These are phyloP conservation scores for Puma concolor DNA, from an alignment of 2,113 vertebrate genomes.

Conservation along the genomic window DNA sequence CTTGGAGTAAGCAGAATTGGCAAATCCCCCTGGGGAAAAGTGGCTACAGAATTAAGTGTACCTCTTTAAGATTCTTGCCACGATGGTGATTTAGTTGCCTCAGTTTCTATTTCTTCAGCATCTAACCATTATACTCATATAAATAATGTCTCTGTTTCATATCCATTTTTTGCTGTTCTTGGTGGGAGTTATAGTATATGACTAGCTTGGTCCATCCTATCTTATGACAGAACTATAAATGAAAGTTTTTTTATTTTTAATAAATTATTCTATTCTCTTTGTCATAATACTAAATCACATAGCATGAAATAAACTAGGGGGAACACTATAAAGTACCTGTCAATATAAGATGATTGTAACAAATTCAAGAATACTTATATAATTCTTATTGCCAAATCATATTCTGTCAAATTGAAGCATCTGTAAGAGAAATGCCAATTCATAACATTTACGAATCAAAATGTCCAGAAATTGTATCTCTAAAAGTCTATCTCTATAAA, in stretches of 20 bases:
- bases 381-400: not conserved
- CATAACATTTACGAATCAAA: not conserved
- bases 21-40: not conserved
- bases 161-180: not conserved
- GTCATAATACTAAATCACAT: not conserved
- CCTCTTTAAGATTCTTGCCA: not conserved
- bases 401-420: not conserved
- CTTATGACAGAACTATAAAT: not conserved
- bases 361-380: not conserved
- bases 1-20: not conserved
- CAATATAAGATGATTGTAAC: not conserved
- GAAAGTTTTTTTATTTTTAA: not conserved
- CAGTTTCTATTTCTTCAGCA: not conserved
- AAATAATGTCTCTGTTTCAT: not conserved
- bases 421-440: not conserved
- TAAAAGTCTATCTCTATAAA: not conserved
- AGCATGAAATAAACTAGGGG: not conserved
- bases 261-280: not conserved
- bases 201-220: not conserved
- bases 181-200: not conserved
- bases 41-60: not conserved
- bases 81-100: not conserved
- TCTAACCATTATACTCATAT: not conserved
- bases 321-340: not conserved
- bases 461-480: not conserved